Percentiles rank a stretch among this genome's conserved stretches.
Evolutionary conservation across 2,888 invertebrate genomes (phyloP).

Genomic region (Brachynemurus nebulosus): DNA sequence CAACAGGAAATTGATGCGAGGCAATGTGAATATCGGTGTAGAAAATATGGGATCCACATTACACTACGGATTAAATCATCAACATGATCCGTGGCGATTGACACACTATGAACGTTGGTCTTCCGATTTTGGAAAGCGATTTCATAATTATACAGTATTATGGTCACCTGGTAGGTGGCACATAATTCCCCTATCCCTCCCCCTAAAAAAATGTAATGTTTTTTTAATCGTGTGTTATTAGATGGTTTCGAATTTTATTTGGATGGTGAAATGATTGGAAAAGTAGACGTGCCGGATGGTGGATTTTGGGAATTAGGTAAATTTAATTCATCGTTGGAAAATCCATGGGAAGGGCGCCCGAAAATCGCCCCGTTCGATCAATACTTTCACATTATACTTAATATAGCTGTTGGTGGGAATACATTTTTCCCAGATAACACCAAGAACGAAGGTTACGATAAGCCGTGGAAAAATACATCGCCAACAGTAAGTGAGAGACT

Average conservation of each 20-base stretch:
- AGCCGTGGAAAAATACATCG: conserved; percentile 5
- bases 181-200: too few species aligned
- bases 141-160: conserved; percentile 21
- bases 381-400: conserved; percentile 26
- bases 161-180: conserved; percentile 20
- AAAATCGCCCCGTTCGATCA: conserved; percentile 29
- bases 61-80: conserved; percentile 27
- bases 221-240: neutral
- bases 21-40: conserved; percentile 16
- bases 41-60: conserved; percentile 27
- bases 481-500: conserved; percentile 1
- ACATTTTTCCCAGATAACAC: neutral
- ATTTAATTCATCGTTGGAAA: conserved; percentile 28
- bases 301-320: conserved; percentile 16
- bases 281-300: conserved; percentile 1
- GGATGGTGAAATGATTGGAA: conserved; percentile 20
- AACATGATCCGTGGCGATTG: conserved; percentile 22
- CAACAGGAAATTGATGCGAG: conserved; percentile 18
- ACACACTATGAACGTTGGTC: conserved; percentile 20
- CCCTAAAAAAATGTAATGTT: too few species aligned
- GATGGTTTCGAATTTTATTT: conserved; percentile 20
- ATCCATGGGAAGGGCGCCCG: conserved; percentile 25
- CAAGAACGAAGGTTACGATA: neutral
- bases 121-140: conserved; percentile 18
- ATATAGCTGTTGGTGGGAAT: conserved; percentile 33